Evolutionary conservation across 1,140 invertebrate species (phyloP).

Genomic region (Anastrepha ludens): DNA sequence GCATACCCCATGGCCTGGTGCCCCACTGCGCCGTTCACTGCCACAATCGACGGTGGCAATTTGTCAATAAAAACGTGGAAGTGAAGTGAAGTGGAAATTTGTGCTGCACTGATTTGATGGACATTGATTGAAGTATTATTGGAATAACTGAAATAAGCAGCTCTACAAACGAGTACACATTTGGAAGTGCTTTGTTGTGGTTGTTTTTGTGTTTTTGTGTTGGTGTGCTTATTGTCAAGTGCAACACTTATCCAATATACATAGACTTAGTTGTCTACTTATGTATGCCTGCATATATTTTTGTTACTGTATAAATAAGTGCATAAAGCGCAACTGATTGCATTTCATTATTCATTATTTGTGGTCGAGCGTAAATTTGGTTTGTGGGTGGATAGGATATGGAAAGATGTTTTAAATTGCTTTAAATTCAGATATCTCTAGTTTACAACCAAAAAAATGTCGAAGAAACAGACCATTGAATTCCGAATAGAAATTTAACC

Average conservation of each 20-base stretch:
- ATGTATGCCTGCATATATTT: not conserved
- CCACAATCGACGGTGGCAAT: slow-evolving; percentile 61
- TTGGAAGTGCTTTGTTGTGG: not conserved
- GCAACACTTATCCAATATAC: slow-evolving; percentile 39
- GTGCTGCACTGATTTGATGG: slow-evolving; percentile 39
- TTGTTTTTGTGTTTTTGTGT: not conserved
- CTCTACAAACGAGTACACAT: slow-evolving; percentile 18
- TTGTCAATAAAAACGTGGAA: slow-evolving; percentile 69
- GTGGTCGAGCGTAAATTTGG: too few species aligned
- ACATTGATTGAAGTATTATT: slow-evolving; percentile 51
- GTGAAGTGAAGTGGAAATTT: slow-evolving; percentile 46
- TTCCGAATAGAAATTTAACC: too few species aligned
- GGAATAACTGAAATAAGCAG: slow-evolving; percentile 43
- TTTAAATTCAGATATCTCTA: too few species aligned
- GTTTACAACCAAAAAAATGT: too few species aligned
- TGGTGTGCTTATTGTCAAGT: slow-evolving; percentile 1
- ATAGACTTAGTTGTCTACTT: not conserved
- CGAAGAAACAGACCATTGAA: too few species aligned
- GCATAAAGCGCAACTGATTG: not conserved
- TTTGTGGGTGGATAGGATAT: too few species aligned
- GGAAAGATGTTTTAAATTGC: too few species aligned
- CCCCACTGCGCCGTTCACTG: slow-evolving; percentile 44
- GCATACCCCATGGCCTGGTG: slow-evolving; percentile 44
- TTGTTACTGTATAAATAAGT: not conserved
- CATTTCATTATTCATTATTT: not conserved